Conservation (phyloP, 2,888 invertebrate species). For the Apoda limacodes region DNA sequence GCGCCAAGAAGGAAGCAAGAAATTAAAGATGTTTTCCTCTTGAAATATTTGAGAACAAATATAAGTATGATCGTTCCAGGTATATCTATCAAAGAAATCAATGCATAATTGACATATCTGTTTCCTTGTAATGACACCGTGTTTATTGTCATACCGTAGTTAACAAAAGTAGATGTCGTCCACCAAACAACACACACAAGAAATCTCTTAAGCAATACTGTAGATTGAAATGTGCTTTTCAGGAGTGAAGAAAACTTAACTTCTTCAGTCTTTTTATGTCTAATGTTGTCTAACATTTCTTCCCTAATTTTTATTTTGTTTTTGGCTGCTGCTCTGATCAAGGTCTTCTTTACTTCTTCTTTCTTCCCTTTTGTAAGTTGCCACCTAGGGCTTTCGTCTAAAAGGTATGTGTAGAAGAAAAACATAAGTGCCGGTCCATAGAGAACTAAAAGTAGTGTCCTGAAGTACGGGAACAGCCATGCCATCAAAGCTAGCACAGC, state of each 20-base stretch:
- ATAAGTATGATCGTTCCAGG: slow-evolving; percentile 69
- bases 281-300: slow-evolving; percentile 29
- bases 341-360: slow-evolving; percentile 72
- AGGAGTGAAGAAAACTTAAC: slow-evolving; percentile 29
- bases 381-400: slow-evolving; percentile 86
- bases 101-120: slow-evolving; percentile 80
- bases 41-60: slow-evolving; percentile 63
- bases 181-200: slow-evolving; percentile 51
- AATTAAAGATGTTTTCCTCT: slow-evolving; percentile 67
- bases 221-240: slow-evolving; percentile 41
- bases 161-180: slow-evolving; percentile 79
- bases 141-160: slow-evolving; percentile 81
- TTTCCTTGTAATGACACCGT: slow-evolving; percentile 80
- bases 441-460: slow-evolving; percentile 71
- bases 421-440: slow-evolving; percentile 78
- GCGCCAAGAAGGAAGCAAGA: slow-evolving; percentile 67
- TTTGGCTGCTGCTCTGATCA: slow-evolving; percentile 69
- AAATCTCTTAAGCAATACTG: slow-evolving; percentile 37
- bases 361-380: slow-evolving; percentile 76
- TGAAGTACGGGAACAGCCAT: slow-evolving; percentile 74
- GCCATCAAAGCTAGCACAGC: slow-evolving; percentile 30
- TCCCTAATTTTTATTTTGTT: slow-evolving; percentile 28
- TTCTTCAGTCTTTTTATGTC: slow-evolving; percentile 33
- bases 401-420: slow-evolving; percentile 72
- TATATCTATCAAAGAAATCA: slow-evolving; percentile 66